Evolutionary conservation across 2,888 invertebrate species (phyloP).

Genomic region (Drymonia ruficornis): DNA sequence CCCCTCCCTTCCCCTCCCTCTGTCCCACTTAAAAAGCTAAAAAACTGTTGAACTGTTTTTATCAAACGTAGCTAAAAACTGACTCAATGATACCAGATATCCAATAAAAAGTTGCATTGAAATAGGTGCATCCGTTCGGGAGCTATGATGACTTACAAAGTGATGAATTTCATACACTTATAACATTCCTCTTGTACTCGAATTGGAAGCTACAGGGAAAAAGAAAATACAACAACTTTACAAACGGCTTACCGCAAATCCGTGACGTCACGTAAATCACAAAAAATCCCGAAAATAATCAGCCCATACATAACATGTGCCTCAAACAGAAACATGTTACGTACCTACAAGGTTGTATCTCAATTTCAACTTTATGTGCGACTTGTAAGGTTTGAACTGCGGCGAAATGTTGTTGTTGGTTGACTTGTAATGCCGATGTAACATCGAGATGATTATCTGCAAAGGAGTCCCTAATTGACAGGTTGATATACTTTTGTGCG

Average conservation of each 20-base stretch:
- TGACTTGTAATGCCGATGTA: neutral
- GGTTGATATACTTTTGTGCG: conserved; percentile 59
- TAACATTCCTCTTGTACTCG: too few species aligned
- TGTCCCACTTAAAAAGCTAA: too few species aligned
- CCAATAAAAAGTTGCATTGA: too few species aligned
- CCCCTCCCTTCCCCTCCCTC: too few species aligned
- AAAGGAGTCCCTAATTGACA: conserved; percentile 64
- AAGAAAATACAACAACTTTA: conserved; percentile 2
- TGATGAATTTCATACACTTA: too few species aligned
- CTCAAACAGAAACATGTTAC: neutral
- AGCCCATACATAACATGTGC: conserved; percentile 48
- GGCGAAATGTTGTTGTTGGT: conserved; percentile 6
- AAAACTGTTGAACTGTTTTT: too few species aligned
- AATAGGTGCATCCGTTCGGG: too few species aligned
- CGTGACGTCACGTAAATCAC: conserved; percentile 47
- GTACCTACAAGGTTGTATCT: neutral
- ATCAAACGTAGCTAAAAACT: too few species aligned
- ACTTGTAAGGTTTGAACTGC: neutral
- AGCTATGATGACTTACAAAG: too few species aligned
- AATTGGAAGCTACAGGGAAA: neutral
- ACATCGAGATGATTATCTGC: conserved; percentile 58
- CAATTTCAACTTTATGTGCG: neutral
- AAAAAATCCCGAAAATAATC: conserved; percentile 45
- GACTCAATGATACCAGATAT: too few species aligned
- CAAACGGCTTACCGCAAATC: conserved; percentile 43